phyloP scores from a whole-genome alignment of 2,888 invertebrate species.

The Rhorus exstirpatorius region DNA sequence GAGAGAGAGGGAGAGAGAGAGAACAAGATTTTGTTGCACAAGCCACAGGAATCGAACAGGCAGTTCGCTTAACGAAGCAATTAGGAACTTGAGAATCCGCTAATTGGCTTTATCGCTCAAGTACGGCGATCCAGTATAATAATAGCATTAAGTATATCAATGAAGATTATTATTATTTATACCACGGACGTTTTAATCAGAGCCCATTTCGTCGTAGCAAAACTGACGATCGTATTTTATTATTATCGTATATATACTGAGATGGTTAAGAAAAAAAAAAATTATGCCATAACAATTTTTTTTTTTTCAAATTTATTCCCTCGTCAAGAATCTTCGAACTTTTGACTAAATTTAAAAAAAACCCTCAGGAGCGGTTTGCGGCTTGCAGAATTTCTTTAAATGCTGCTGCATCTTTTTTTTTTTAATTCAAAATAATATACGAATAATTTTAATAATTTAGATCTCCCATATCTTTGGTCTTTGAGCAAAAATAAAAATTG shows the following conservation, averaged over 20 bases:
- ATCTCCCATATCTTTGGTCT: too few species aligned
- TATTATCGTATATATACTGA: neutral
- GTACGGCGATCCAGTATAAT: constrained; percentile 2
- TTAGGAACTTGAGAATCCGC: constrained; percentile 49
- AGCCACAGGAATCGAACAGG: constrained; percentile 51
- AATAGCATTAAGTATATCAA: constrained; percentile 22
- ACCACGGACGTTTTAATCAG: constrained; percentile 17
- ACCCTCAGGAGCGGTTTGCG: too few species aligned
- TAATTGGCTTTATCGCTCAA: constrained; percentile 51
- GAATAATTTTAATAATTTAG: too few species aligned
- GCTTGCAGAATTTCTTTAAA: too few species aligned
- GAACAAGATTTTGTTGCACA: constrained; percentile 36
- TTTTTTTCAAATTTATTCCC: too few species aligned
- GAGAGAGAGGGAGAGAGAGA: neutral
- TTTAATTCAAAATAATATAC: too few species aligned
- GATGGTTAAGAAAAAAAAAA: neutral
- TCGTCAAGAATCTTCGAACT: too few species aligned
- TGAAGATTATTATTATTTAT: constrained; percentile 29
- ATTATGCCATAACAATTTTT: too few species aligned
- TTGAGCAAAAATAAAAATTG: too few species aligned
- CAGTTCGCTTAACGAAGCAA: constrained; percentile 51
- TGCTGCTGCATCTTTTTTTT: too few species aligned
- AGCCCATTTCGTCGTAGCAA: neutral
- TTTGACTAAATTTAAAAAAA: too few species aligned
- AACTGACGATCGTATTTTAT: too few species aligned